Conservation (phyloP, 1,140 invertebrate species). For the Cylas formicarius region DNA sequence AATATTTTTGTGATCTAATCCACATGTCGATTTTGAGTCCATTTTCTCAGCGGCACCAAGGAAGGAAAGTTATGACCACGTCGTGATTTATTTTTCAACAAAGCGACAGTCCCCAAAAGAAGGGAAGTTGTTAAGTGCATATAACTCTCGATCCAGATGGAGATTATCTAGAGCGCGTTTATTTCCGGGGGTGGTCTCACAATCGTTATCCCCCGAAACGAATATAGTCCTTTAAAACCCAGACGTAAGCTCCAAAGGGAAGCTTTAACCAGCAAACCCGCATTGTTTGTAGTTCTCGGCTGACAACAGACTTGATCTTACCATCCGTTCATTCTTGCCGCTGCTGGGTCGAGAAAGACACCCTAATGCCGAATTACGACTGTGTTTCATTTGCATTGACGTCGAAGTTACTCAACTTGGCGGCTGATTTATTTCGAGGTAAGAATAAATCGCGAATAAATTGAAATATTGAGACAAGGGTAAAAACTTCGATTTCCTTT, state of each 20-base stretch:
- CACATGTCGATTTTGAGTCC: too few relatives aligned
- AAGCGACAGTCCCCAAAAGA: too few relatives aligned
- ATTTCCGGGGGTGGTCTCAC: neutral
- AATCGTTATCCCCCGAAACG: neutral
- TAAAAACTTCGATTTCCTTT: too few relatives aligned
- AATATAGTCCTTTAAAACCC: neutral
- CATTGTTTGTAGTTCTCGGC: slow-evolving; percentile 4
- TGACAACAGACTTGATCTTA: slow-evolving; percentile 1
- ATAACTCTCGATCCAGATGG: neutral
- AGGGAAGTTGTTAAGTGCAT: neutral
- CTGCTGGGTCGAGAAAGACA: too few relatives aligned
- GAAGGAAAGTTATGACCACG: too few relatives aligned
- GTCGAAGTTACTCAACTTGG: too few relatives aligned
- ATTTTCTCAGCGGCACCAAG: too few relatives aligned
- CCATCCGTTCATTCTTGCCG: neutral
- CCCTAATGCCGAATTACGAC: neutral
- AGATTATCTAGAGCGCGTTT: slow-evolving; percentile 1
- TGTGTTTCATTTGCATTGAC: neutral
- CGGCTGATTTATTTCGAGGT: too few relatives aligned
- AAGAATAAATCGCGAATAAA: too few relatives aligned
- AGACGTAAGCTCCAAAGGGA: slow-evolving; percentile 1
- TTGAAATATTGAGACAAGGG: too few relatives aligned
- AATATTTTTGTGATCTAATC: too few relatives aligned
- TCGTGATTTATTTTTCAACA: too few relatives aligned
- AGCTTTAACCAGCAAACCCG: slow-evolving; percentile 3